Percentiles rank a stretch among this genome's conserved stretches.
Evolutionary conservation across 2,888 invertebrate species (phyloP).

Genomic region (Hymenopus coronatus): DNA sequence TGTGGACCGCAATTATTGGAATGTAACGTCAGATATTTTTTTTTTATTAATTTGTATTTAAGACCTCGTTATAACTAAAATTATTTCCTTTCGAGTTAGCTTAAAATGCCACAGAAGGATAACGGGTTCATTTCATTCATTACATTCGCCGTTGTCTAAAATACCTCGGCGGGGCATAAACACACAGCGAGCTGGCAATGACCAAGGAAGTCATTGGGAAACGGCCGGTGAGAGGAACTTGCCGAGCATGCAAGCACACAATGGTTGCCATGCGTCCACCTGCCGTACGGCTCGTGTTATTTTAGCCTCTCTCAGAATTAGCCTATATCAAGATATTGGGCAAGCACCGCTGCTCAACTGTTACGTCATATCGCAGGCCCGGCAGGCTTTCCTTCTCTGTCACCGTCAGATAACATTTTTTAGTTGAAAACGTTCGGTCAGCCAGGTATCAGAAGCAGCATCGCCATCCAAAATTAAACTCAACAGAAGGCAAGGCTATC

Average conservation of each 20-base stretch:
- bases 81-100: too few species aligned
- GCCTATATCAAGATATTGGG: neutral
- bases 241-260: neutral
- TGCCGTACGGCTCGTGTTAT: neutral
- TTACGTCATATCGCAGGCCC: neutral
- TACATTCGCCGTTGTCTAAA: too few species aligned
- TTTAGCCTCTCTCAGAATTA: neutral
- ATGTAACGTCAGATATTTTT: too few species aligned
- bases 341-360: neutral
- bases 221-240: neutral
- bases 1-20: too few species aligned
- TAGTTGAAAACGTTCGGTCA: neutral
- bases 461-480: neutral
- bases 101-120: too few species aligned
- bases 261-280: neutral
- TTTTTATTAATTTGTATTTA: too few species aligned
- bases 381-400: neutral
- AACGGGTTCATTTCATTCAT: too few species aligned
- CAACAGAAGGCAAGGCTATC: neutral
- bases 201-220: neutral
- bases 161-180: too few species aligned
- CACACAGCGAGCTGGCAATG: neutral
- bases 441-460: neutral
- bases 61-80: too few species aligned
- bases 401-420: neutral